Conservation (phyloP, 2,797 vertebrate species). For the Cottoperca gobio region DNA sequence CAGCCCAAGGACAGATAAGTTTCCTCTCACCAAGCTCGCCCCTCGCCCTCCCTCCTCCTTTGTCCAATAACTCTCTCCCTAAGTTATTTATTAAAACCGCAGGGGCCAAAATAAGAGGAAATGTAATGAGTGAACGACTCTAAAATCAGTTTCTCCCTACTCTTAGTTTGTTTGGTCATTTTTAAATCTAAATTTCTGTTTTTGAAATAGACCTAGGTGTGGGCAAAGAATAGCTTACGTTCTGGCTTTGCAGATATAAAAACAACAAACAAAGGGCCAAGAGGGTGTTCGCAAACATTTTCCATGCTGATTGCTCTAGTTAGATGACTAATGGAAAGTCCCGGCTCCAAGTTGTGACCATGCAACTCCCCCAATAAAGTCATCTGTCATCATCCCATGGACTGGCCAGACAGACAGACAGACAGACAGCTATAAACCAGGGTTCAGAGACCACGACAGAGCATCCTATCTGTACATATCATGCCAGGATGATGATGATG, state of each 20-base stretch:
- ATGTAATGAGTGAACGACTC: conserved; percentile 39
- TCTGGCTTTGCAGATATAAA: conserved; percentile 60
- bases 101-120: conserved; percentile 43
- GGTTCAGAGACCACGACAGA: conserved; percentile 73
- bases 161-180: conserved; percentile 45
- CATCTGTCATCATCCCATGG: conserved; percentile 78
- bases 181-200: conserved; percentile 37
- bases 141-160: conserved; percentile 48
- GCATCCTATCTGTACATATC: conserved; percentile 70
- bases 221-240: conserved; percentile 33
- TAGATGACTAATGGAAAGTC: conserved; percentile 86
- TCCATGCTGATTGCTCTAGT: conserved; percentile 76
- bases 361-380: conserved; percentile 82
- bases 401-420: conserved; percentile 80
- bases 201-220: conserved; percentile 45
- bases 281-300: conserved; percentile 77
- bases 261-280: conserved; percentile 68
- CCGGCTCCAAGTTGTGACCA: conserved; percentile 73
- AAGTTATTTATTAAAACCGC: conserved; percentile 67
- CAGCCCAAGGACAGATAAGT: conserved; percentile 83
- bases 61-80: conserved; percentile 64
- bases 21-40: conserved; percentile 70
- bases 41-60: conserved; percentile 51
- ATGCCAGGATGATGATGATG: conserved; percentile 35
- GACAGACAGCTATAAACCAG: conserved; percentile 82